Evolutionary conservation across 2,888 invertebrate genomes (phyloP).

Genomic region (Autographa pulchrina): DNA sequence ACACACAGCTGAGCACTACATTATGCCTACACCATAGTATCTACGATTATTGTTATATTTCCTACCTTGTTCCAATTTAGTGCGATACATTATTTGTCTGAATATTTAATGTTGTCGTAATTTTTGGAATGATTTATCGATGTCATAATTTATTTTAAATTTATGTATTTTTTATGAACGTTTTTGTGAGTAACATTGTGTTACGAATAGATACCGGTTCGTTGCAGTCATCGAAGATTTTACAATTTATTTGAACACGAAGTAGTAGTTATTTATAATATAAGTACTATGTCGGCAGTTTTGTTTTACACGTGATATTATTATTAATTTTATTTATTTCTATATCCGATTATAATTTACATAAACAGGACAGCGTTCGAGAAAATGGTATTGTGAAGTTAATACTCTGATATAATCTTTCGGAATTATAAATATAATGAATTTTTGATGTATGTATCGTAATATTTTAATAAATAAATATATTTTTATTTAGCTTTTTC

Average conservation of each 20-base stretch:
- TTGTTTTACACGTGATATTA: slow-evolving; percentile 11
- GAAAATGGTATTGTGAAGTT: not conserved
- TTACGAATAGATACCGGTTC: slow-evolving; percentile 27
- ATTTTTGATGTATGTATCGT: not conserved
- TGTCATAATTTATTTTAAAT: not conserved
- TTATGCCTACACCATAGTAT: slow-evolving; percentile 39
- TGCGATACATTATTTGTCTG: slow-evolving; percentile 3
- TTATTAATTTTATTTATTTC: not conserved
- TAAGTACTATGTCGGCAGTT: slow-evolving; percentile 49
- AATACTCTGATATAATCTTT: not conserved
- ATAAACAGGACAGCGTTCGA: not conserved
- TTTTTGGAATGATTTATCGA: slow-evolving; percentile 8
- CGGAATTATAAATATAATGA: not conserved
- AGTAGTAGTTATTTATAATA: not conserved
- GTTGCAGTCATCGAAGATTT: slow-evolving; percentile 31
- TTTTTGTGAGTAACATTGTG: not conserved
- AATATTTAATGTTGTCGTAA: not conserved
- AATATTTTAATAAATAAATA: not conserved
- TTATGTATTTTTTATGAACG: not conserved
- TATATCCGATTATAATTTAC: not conserved
- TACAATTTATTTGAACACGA: slow-evolving; percentile 10
- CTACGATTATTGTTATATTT: slow-evolving; percentile 38
- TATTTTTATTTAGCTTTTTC: not conserved
- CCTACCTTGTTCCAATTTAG: slow-evolving; percentile 47
- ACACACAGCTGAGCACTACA: slow-evolving; percentile 35